phyloP scores from a whole-genome alignment of 2,797 vertebrate species.

The Hipposideros larvatus region DNA sequence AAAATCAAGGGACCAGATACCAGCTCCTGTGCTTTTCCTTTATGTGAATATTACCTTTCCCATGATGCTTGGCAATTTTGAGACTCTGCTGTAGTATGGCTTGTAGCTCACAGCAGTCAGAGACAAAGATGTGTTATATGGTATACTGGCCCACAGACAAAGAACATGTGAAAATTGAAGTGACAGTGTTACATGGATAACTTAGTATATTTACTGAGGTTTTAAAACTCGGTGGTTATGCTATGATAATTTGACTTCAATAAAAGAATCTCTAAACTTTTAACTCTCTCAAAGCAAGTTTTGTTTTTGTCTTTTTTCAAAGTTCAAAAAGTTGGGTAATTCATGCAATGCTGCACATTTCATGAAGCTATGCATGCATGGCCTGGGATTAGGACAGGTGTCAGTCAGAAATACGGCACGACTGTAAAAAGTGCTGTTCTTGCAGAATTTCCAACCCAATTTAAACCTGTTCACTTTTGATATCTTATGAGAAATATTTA shows the following conservation, averaged over 20 bases:
- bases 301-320: constrained; percentile 29
- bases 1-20: background rate
- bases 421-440: constrained; percentile 46
- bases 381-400: constrained; percentile 62
- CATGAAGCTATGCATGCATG: constrained; percentile 23
- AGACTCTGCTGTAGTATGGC: constrained; percentile 65
- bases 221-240: constrained; percentile 59
- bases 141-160: constrained; percentile 49
- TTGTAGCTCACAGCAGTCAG: constrained; percentile 71
- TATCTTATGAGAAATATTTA: constrained; percentile 76
- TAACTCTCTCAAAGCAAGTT: constrained; percentile 17
- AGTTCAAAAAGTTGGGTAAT: background rate
- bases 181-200: constrained; percentile 72
- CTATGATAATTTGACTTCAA: constrained; percentile 73
- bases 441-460: constrained; percentile 46
- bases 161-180: constrained; percentile 81
- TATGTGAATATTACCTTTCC: constrained; percentile 72
- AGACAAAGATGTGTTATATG: constrained; percentile 72
- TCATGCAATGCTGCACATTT: constrained; percentile 51
- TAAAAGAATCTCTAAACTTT: constrained; percentile 71
- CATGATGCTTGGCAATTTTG: constrained; percentile 70
- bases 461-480: constrained; percentile 71
- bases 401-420: constrained; percentile 67
- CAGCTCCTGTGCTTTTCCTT: constrained; percentile 54
- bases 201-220: constrained; percentile 68